A percentile compares a stretch with the other conserved stretches of the same genome.
Evolutionary conservation across 2,797 vertebrate species (phyloP).

Genomic region (Acridotheres tristis): DNA sequence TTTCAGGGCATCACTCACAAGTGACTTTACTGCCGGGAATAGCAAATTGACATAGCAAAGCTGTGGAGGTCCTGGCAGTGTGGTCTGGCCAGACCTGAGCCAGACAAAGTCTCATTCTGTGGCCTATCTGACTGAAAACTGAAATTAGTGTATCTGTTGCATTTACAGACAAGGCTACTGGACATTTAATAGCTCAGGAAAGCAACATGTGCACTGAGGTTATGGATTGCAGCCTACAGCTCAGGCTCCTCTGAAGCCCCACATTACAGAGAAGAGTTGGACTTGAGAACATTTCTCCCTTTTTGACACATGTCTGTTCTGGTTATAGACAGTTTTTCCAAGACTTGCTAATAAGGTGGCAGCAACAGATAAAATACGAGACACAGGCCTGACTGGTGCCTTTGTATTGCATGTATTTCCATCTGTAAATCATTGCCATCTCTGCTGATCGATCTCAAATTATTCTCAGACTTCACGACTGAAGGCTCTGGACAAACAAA

Average conservation of each 20-base stretch:
- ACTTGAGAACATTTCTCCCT: not conserved
- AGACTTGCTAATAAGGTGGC: not conserved
- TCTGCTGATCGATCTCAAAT: not conserved
- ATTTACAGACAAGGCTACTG: not conserved
- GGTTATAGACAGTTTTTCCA: not conserved
- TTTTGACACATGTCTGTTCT: not conserved
- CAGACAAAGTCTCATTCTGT: not conserved
- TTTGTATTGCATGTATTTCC: not conserved
- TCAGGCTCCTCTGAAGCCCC: not conserved
- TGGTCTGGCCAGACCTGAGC: not conserved
- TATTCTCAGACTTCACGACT: not conserved
- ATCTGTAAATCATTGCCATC: not conserved
- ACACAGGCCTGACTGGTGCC: not conserved
- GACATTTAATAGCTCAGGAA: not conserved
- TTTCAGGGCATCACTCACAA: not conserved
- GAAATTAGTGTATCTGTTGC: not conserved
- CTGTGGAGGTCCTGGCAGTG: not conserved
- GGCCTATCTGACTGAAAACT: not conserved
- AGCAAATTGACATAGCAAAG: not conserved
- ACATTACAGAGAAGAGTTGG: not conserved
- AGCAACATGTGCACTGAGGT: not conserved
- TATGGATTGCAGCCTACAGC: not conserved
- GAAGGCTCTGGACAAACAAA: not conserved
- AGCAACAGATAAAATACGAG: not conserved
- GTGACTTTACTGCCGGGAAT: not conserved